Percentiles rank a stretch among this genome's conserved stretches.
phyloP scores from a whole-genome alignment of 2,113 vertebrate genomes.

The Serinus canaria region DNA sequence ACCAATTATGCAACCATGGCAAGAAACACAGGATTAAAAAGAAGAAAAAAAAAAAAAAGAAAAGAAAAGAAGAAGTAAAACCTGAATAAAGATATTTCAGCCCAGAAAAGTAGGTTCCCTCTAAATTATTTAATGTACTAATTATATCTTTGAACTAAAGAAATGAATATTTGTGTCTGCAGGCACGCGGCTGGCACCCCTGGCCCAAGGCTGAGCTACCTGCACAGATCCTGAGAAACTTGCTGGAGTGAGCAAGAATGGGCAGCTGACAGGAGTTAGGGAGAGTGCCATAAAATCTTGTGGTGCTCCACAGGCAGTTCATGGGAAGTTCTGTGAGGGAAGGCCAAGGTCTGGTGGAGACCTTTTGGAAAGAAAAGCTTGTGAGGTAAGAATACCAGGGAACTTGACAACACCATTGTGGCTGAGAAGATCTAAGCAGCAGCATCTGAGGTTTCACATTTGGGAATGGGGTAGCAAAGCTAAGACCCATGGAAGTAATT shows the following conservation, averaged over 20 bases:
- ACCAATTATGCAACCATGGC: not conserved
- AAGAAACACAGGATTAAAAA: not conserved
- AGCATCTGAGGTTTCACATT: not conserved
- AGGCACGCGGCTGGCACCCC: accelerated
- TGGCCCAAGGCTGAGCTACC: not conserved
- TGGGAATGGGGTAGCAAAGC: not conserved
- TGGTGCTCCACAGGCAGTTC: not conserved
- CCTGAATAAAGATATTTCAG: not conserved
- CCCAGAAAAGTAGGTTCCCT: not conserved
- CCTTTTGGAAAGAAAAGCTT: not conserved
- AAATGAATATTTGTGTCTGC: not conserved
- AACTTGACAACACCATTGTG: accelerated
- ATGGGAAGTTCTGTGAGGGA: not conserved
- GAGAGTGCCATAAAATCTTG: accelerated
- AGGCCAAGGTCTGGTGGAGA: not conserved
- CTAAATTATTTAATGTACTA: not conserved
- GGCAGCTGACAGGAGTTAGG: not conserved
- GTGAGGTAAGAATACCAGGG: not conserved
- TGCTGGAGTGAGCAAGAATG: not conserved
- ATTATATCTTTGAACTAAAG: not conserved
- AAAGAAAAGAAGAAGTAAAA: not conserved
- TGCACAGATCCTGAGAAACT: not conserved
- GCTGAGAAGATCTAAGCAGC: not conserved
- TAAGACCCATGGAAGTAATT: not conserved
- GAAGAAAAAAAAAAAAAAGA: too few species aligned